These are phyloP conservation scores for Neodiprion pinetum DNA, from an alignment of 1,140 invertebrate genomes.

Conservation along the genomic window DNA sequence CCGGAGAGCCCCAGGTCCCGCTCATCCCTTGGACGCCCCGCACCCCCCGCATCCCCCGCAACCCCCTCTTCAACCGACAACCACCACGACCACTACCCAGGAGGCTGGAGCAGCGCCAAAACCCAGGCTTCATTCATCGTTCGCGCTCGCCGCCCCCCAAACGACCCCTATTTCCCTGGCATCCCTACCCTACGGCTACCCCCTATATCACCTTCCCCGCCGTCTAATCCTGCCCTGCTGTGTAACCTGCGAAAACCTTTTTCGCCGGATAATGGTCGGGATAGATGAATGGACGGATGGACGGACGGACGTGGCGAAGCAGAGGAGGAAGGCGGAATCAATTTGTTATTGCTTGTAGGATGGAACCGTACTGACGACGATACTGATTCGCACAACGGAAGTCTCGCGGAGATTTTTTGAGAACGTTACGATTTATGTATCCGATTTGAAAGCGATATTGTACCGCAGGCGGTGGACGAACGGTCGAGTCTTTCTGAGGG, in stretches of 20 bases:
- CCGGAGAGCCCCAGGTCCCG: conserved; percentile 41
- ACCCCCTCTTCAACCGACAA: not conserved
- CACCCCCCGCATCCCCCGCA: conserved; percentile 15
- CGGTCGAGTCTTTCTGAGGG: too few relatives aligned
- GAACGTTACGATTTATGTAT: too few relatives aligned
- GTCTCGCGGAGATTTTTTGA: too few relatives aligned
- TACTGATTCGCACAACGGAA: too few relatives aligned
- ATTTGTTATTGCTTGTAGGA: not conserved
- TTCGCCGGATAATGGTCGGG: not conserved
- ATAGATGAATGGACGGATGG: not conserved
- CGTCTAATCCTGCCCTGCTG: conserved; percentile 3
- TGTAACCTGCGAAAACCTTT: conserved; percentile 14
- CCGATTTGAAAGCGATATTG: too few relatives aligned
- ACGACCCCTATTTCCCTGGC: conserved; percentile 9
- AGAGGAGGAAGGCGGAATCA: not conserved
- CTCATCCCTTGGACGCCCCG: conserved; percentile 1
- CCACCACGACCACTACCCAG: conserved; percentile 8
- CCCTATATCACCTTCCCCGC: not conserved
- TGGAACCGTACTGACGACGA: too few relatives aligned
- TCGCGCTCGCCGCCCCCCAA: conserved; percentile 34
- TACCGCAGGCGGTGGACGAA: too few relatives aligned
- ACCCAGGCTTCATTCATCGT: conserved; percentile 51
- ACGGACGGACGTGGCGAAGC: not conserved
- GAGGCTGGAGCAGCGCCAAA: conserved; percentile 46
- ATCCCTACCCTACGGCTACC: conserved; percentile 1